Base-by-base conservation (phyloP, 2,888 invertebrate species). In the Leptopilina syphax region DNA sequence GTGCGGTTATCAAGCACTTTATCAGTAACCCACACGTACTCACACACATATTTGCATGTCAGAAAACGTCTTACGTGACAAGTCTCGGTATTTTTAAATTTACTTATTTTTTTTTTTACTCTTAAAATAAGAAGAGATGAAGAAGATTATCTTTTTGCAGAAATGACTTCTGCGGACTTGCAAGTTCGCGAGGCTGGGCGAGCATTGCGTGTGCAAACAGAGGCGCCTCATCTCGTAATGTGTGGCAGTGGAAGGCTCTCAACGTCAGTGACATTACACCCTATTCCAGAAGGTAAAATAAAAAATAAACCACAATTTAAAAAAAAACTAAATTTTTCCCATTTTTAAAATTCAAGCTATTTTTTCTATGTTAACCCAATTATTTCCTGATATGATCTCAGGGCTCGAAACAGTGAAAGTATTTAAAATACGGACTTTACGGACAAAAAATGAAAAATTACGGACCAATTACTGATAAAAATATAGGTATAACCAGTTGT, bases 251-350 rank as follows among this genome's bases (percentile, higher is more conserved):
- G 97, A 81, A 94, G 98, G 84, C 94, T 98, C 82, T 97, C 97
- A 92, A 97, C 97, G 57, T 97, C 97, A n/a, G 97, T 98, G 88
- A 98, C 98, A 54, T 94, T 98, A 86, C 97, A 97, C 92, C 97
- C 97, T 85, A 94, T 98, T 89, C 96, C 96, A 86, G 96, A 96
- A 95, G 98, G 98, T 98, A 92, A 91, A 91, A 88, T 5, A 34
- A 79, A 54, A 50, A 70, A 12, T 78, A 81, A 65, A 57, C 4
- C 13, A 44, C 13, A 44, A 18, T 67, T 67, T 12, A 50, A 12
- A 44, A 44, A 54, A 60, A 63, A 80, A 73, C 9, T 12, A 68
- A 68, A 9, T 10, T 24, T n/a, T 10, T 3, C 50, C 4, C 18
- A 10, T 68, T 44, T 44, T 44, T 44, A 1, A 44, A 8, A 44